Base-by-base conservation (phyloP, 2,888 invertebrate genomes). In the Lasioglossum marginatum region DNA sequence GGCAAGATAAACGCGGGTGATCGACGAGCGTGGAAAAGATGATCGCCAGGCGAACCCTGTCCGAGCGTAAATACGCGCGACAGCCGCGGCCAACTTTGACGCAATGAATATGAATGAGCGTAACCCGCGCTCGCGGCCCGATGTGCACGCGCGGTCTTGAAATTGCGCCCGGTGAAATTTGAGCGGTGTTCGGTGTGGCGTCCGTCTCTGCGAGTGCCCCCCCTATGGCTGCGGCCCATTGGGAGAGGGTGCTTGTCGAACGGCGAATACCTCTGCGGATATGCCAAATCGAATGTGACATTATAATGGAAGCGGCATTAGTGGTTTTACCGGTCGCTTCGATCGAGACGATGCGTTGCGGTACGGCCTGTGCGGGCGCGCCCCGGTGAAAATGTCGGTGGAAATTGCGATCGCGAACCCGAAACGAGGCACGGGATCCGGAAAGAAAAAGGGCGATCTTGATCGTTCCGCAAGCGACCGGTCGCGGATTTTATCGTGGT, bases 251-350 rank as follows among this genome's bases (percentile, higher is more conserved):
- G 86, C 83, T 78, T 73, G 77, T 77, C 80, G 90, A 76, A 78
- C 77, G 71, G 66, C 77, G 83, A 87, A 89, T 77, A 88, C 80
- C 88, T 74, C 40, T 75, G 80, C 83, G 88, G 89, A 86, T 91
- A 91, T 91, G 92, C 91, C 89, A 92, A 93, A 94, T 94, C 93
- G 94, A 93, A 94, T 93, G 93, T 93, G 93, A 94, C 93, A 89
- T 94, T 93, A 93, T 93, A 93, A 93, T 93, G 93, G 93, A 93
- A 91, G 89, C 88, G 87, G 92, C 92, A 93, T 93, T 93, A 93
- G 93, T 91, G 93, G 93, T 92, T 93, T 93, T 92, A 91, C 88
- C 81, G 70, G 70, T 5, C 43, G 83, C 83, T 76, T 79, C 85
- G 77, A 87, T 85, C 89, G 88, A 85, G 89, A 90, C 37, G 31